A percentile compares a stretch with the other conserved stretches of the same genome.
These are phyloP conservation scores for Tuberolachnus salignus DNA, from an alignment of 2,888 invertebrate genomes.

Conservation along the genomic window DNA sequence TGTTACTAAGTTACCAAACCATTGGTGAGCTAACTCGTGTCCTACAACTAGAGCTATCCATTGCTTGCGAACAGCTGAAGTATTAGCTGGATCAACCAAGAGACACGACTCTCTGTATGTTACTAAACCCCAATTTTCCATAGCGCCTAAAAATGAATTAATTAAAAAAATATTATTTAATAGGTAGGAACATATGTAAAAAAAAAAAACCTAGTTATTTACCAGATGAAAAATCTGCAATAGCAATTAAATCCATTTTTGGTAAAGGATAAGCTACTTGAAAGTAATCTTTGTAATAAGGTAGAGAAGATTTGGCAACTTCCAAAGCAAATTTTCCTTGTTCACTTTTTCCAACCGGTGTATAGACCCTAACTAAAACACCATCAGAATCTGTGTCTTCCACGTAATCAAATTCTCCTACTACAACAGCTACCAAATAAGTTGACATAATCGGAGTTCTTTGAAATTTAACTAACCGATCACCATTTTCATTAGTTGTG, in stretches of 20 bases:
- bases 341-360: slow-evolving; percentile 87
- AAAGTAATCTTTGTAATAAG: slow-evolving; percentile 94
- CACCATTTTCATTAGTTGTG: slow-evolving; percentile 61
- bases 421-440: slow-evolving; percentile 90
- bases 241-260: slow-evolving; percentile 95
- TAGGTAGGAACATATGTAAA: not conserved
- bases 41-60: slow-evolving; percentile 87
- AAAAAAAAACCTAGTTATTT: slow-evolving; percentile 9
- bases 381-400: slow-evolving; percentile 84
- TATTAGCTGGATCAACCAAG: slow-evolving; percentile 87
- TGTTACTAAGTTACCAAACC: slow-evolving; percentile 98
- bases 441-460: slow-evolving; percentile 94
- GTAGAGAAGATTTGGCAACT: slow-evolving; percentile 88
- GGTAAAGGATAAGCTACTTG: slow-evolving; percentile 93
- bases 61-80: slow-evolving; percentile 82
- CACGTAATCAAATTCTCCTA: slow-evolving; percentile 94
- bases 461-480: slow-evolving; percentile 73
- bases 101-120: slow-evolving; percentile 92
- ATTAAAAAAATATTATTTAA: slow-evolving; percentile 15
- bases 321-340: slow-evolving; percentile 91
- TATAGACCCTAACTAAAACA: slow-evolving; percentile 80
- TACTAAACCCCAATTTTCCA: slow-evolving; percentile 97
- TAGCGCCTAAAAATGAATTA: slow-evolving; percentile 70
- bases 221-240: slow-evolving; percentile 91
- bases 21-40: slow-evolving; percentile 95